Percentiles rank a stretch among this genome's conserved stretches.
Evolutionary conservation across 2,113 vertebrate genomes (phyloP).

Genomic region (Acrocephalus kingi): DNA sequence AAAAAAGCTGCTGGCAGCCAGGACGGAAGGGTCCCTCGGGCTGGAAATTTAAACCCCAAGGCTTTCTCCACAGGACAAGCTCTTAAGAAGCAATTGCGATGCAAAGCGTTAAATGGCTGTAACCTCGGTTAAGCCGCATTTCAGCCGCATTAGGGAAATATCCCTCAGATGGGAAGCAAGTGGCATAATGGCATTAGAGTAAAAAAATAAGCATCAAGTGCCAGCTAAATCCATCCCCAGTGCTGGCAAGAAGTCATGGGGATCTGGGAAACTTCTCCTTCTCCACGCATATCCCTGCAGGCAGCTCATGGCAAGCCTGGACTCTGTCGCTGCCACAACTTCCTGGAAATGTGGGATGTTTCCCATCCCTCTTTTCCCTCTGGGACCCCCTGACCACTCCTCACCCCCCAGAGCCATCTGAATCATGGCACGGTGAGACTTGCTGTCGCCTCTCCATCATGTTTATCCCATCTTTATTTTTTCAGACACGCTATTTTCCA

Average conservation of each 20-base stretch:
- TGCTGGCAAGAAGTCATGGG: neutral
- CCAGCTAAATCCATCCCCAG: neutral
- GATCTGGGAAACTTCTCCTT: neutral
- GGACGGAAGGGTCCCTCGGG: neutral
- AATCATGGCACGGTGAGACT: neutral
- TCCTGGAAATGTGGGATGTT: neutral
- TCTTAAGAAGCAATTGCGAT: conserved; percentile 32
- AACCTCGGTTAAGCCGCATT: conserved; percentile 41
- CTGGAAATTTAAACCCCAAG: conserved; percentile 38
- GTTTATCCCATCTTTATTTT: conserved; percentile 3
- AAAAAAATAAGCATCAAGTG: conserved; percentile 22
- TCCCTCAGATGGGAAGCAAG: conserved; percentile 42
- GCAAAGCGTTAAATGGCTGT: conserved; percentile 21
- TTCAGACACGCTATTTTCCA: conserved; percentile 48
- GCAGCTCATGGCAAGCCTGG: fast-evolving
- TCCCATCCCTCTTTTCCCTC: neutral
- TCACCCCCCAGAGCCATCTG: neutral
- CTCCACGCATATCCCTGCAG: neutral
- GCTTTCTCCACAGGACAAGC: conserved; percentile 29
- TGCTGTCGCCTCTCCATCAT: neutral
- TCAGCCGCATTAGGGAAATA: conserved; percentile 61
- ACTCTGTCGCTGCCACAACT: fast-evolving
- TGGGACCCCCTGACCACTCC: neutral
- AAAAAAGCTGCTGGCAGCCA: neutral
- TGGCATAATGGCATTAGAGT: conserved; percentile 56